Percentiles rank a stretch among this genome's conserved stretches.
Conservation (phyloP, 1,140 invertebrate genomes). For the Littorina saxatilis region DNA sequence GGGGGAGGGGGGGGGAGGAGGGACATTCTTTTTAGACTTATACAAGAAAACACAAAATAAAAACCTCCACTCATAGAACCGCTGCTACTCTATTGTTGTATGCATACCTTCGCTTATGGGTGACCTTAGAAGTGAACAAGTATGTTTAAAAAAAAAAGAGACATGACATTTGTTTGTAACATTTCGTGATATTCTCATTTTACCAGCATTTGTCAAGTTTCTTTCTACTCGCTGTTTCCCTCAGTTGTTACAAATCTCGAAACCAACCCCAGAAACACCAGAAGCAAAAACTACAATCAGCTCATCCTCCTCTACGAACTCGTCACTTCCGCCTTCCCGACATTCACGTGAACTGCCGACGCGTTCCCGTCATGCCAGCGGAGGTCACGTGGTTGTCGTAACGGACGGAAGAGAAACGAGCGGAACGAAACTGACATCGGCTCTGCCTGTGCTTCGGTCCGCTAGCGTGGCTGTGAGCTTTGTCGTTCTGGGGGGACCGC, state of each 20-base stretch:
- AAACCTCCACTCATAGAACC: too few relatives aligned
- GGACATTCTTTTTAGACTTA: too few relatives aligned
- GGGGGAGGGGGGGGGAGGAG: too few relatives aligned
- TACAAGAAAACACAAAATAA: too few relatives aligned
- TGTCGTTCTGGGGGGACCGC: conserved; percentile 16
- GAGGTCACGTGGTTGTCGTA: conserved; percentile 15
- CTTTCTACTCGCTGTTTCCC: too few relatives aligned
- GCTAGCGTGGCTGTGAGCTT: conserved; percentile 31
- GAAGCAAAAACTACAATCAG: background rate
- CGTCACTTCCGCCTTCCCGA: background rate
- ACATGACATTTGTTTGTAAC: too few relatives aligned
- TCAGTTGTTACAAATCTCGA: background rate
- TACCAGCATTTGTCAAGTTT: too few relatives aligned
- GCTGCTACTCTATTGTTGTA: too few relatives aligned
- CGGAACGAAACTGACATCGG: conserved; percentile 22
- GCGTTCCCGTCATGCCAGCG: background rate
- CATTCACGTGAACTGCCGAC: background rate
- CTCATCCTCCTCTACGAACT: background rate
- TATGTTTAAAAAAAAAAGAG: too few relatives aligned
- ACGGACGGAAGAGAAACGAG: conserved; percentile 39
- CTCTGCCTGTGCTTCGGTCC: background rate
- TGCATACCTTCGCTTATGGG: too few relatives aligned
- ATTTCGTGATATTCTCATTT: too few relatives aligned
- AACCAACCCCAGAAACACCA: background rate
- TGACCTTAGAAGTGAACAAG: too few relatives aligned